phyloP scores from a whole-genome alignment of 2,113 vertebrate genomes.

The Zingel zingel region DNA sequence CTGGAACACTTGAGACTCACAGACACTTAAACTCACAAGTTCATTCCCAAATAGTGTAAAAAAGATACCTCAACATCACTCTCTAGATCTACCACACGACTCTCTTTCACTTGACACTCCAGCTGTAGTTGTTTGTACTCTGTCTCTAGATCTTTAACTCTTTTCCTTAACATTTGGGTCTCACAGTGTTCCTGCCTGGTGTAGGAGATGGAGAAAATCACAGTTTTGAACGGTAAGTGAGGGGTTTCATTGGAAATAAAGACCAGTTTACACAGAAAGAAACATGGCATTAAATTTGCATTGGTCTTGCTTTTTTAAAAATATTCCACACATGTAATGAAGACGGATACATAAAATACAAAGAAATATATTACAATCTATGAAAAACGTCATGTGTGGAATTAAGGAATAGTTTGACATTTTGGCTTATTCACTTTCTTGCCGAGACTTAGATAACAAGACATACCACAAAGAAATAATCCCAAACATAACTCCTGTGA shows the following conservation, averaged over 20 bases:
- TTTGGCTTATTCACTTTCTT: not conserved
- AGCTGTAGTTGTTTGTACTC: slow-evolving; percentile 89
- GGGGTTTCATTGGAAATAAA: slow-evolving; percentile 7
- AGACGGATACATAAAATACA: not conserved
- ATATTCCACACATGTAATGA: not conserved
- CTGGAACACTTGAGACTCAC: slow-evolving; percentile 67
- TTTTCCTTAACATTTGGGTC: slow-evolving; percentile 88
- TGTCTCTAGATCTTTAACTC: slow-evolving; percentile 87
- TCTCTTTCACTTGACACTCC: slow-evolving; percentile 86
- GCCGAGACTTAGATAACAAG: not conserved
- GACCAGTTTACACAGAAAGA: slow-evolving; percentile 60
- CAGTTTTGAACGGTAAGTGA: slow-evolving; percentile 47
- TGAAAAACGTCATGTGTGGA: not conserved
- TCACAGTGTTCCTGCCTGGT: slow-evolving; percentile 88
- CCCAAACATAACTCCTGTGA: too few species aligned
- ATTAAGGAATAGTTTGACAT: not conserved
- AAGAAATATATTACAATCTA: not conserved
- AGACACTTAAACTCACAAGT: slow-evolving; percentile 72
- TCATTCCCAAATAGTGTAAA: slow-evolving; percentile 73
- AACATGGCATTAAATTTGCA: slow-evolving; percentile 35
- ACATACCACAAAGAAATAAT: not conserved
- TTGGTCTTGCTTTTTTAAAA: not conserved
- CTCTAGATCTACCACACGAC: slow-evolving; percentile 85
- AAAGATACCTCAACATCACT: slow-evolving; percentile 85
- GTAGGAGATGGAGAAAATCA: slow-evolving; percentile 74